Base-by-base conservation (phyloP, 2,797 vertebrate genomes). In the Delichon dasypus region DNA sequence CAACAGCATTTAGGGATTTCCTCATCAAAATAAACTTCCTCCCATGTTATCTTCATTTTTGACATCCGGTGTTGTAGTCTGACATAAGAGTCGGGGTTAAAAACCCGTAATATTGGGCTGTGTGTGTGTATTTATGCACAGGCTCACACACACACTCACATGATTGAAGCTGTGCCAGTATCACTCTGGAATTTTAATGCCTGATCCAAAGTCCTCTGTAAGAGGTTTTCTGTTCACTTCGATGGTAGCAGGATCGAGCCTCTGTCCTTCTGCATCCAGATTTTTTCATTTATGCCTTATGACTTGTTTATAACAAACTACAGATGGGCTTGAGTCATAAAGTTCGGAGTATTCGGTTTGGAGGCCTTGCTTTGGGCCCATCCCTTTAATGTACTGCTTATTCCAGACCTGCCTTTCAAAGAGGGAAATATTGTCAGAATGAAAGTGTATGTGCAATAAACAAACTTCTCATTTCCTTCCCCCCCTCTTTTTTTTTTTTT, bases 11-110 rank as follows among this genome's bases (percentile, higher is more conserved):
- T 94, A 97, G 97, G 98, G 98, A 98, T 98, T 98, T 98, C 98
- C 98, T 98, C 97, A 97, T 97, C 93, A 94, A 94, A 97, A 94
- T 97, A 97, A 98, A 98, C 98, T 98, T 98, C 98, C 97, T 98
- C 91, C 92, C 53, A 2, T 94, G 95, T 95, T 98, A 97, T 97
- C 97, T 97, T 91, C 76, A 25, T 91, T 95, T 96, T 90, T 97
- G 96, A 97, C 97, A 97, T 97, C 95, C 36, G 90, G 94, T 91
- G 89, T 40, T 65, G 82, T 0, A 70, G 80, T 76, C 88, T 90
- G 90, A 92, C 93, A 91, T 64, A 85, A 88, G 74, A 93, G 68
- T 66, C 82, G 60, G 95, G 86, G 86, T 81, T 95, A 81, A 83
- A 94, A 85, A 81, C 74, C 48, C 47, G 17, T 57, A 57, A 85